These are phyloP conservation scores for Nothocercus nigrocapillus DNA, from an alignment of 2,113 vertebrate genomes.

Conservation along the genomic window DNA sequence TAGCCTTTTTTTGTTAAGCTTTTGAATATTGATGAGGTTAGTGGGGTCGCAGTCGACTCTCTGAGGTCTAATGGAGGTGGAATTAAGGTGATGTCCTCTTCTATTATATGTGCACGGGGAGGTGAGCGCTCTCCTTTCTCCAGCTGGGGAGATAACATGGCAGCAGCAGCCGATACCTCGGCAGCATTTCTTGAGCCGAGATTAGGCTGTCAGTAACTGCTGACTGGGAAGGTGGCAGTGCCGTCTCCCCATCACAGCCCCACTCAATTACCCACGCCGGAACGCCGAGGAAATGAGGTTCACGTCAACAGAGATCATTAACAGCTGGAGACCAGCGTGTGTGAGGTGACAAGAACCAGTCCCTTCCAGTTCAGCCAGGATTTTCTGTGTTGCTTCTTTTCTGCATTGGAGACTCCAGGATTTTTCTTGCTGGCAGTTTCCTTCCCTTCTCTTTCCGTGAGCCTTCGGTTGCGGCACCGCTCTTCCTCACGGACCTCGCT, in stretches of 20 bases:
- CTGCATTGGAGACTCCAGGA: not conserved
- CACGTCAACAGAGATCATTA: conserved; percentile 54
- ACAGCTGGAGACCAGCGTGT: conserved; percentile 41
- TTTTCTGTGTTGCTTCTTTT: not conserved
- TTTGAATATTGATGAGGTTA: conserved; percentile 87
- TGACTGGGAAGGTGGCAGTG: conserved; percentile 30
- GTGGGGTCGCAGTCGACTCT: conserved; percentile 71
- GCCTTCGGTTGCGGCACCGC: not conserved
- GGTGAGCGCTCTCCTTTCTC: conserved; percentile 14
- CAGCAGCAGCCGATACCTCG: conserved; percentile 45
- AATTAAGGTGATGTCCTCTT: conserved; percentile 79
- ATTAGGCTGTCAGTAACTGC: conserved; percentile 61
- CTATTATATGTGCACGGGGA: conserved; percentile 52
- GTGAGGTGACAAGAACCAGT: conserved; percentile 34
- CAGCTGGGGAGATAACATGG: conserved; percentile 17
- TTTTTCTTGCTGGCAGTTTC: not conserved
- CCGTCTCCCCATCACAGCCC: conserved; percentile 43
- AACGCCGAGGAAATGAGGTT: conserved; percentile 44
- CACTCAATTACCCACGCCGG: conserved; percentile 44
- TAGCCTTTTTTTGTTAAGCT: conserved; percentile 84
- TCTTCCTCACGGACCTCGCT: not conserved
- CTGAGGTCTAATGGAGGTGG: conserved; percentile 82
- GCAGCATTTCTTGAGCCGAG: conserved; percentile 53
- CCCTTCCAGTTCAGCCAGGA: conserved; percentile 45
- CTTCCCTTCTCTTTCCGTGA: not conserved